phyloP scores from a whole-genome alignment of 64 coral and sea anemone genomes.

The Porites lutea region DNA sequence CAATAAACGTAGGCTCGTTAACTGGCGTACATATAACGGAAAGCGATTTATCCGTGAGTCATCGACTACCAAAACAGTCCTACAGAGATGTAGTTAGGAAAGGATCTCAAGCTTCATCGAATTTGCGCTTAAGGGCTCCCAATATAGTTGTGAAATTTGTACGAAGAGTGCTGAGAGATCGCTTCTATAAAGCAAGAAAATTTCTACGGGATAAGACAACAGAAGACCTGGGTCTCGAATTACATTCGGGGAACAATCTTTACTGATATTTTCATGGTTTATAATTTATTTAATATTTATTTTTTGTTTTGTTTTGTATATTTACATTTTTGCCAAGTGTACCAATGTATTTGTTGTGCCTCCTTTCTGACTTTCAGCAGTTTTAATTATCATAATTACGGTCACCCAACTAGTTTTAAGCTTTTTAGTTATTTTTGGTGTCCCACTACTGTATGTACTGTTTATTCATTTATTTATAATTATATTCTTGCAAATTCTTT shows the following conservation, averaged over 20 bases:
- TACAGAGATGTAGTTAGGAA: conserved; percentile 25
- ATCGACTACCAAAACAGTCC: conserved; percentile 28
- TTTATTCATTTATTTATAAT: no score
- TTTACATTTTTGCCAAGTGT: no score
- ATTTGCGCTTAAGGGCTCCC: neutral
- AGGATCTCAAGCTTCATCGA: conserved; percentile 24
- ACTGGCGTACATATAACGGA: neutral
- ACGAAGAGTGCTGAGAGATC: conserved; percentile 23
- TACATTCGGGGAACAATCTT: conserved; percentile 41
- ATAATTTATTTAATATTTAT: no score
- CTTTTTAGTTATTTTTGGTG: no score
- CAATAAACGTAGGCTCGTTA: neutral
- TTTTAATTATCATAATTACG: no score
- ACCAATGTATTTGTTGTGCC: no score
- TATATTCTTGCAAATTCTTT: no score
- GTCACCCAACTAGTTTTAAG: no score
- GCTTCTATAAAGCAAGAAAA: conserved; percentile 55
- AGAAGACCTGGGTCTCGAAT: conserved; percentile 37
- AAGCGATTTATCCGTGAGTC: neutral
- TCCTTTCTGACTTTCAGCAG: no score
- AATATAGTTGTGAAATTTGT: conserved; percentile 30
- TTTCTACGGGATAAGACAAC: conserved; percentile 23
- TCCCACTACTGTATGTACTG: no score
- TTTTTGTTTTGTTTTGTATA: no score
- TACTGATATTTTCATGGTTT: no score